Evolutionary conservation across 2,888 invertebrate species (phyloP).

Genomic region (Helicoverpa assulta): DNA sequence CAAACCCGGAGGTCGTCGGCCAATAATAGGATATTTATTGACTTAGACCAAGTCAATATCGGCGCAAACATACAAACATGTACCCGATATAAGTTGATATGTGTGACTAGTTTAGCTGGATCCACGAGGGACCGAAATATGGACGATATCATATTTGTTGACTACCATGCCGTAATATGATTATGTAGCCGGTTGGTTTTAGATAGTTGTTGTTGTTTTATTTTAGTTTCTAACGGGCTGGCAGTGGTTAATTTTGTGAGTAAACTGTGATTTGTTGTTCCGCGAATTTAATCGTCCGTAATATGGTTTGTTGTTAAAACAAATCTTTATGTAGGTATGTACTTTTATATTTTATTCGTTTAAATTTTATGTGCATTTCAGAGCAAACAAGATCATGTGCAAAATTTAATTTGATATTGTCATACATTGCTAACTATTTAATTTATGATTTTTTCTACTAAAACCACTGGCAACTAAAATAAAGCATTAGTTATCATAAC

Average conservation of each 20-base stretch:
- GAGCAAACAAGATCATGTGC: too few relatives aligned
- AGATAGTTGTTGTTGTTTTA: slow-evolving; percentile 55
- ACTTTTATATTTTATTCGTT: too few relatives aligned
- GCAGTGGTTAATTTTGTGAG: slow-evolving; percentile 6
- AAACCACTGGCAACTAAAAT: neutral
- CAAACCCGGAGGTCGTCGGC: slow-evolving; percentile 21
- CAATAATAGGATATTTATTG: slow-evolving; percentile 60
- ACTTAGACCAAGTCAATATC: slow-evolving; percentile 55
- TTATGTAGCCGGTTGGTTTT: slow-evolving; percentile 61
- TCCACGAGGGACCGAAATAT: slow-evolving; percentile 58
- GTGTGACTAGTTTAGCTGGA: slow-evolving; percentile 59
- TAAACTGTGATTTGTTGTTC: slow-evolving; percentile 11
- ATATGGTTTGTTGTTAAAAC: neutral
- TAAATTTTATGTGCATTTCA: too few relatives aligned
- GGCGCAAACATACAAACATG: slow-evolving; percentile 36
- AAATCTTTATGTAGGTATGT: too few relatives aligned
- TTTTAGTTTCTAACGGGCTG: slow-evolving; percentile 39
- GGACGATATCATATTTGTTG: slow-evolving; percentile 65
- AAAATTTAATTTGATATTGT: too few relatives aligned
- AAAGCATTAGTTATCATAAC: neutral
- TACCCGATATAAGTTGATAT: slow-evolving; percentile 39
- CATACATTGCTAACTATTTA: too few relatives aligned
- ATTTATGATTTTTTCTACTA: too few relatives aligned
- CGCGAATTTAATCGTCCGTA: neutral
- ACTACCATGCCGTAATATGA: slow-evolving; percentile 64